A percentile compares a stretch with the other conserved stretches of the same genome.
These are phyloP conservation scores for Xiphophorus hellerii DNA, from an alignment of 2,113 vertebrate species.

Conservation along the genomic window DNA sequence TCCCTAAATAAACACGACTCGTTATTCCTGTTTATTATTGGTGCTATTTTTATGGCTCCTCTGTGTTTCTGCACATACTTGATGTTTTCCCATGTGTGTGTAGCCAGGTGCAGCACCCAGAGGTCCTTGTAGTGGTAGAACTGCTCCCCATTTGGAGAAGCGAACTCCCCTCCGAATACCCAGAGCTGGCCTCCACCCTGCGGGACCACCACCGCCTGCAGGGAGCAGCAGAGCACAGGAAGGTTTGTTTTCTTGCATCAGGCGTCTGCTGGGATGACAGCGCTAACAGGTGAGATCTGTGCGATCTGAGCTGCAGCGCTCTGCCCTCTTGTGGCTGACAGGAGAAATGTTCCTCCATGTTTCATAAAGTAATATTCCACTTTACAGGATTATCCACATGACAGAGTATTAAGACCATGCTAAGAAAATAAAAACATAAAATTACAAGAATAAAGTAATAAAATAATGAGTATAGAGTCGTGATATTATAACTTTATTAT, in stretches of 20 bases:
- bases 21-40: not conserved
- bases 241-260: not conserved
- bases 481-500: too few relatives aligned
- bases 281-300: not conserved
- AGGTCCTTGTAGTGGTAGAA: constrained; percentile 99
- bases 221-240: constrained; percentile 5
- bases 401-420: too few relatives aligned
- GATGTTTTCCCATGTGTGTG: constrained; percentile 93
- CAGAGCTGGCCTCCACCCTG: constrained; percentile 93
- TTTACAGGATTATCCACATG: too few relatives aligned
- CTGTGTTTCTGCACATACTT: constrained; percentile 79
- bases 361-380: too few relatives aligned
- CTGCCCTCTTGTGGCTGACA: constrained; percentile 59
- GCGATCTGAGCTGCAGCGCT: not conserved
- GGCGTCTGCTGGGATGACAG: constrained; percentile 15
- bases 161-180: constrained; percentile 98
- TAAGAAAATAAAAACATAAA: too few relatives aligned
- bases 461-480: too few relatives aligned
- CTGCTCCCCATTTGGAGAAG: constrained; percentile 91
- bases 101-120: constrained; percentile 94
- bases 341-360: not conserved
- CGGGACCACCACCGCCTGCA: constrained; percentile 88
- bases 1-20: not conserved
- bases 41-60: not conserved
- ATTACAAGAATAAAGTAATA: too few relatives aligned